Evolutionary conservation across 2,888 invertebrate genomes (phyloP).

Genomic region (Xanthia icteritia): DNA sequence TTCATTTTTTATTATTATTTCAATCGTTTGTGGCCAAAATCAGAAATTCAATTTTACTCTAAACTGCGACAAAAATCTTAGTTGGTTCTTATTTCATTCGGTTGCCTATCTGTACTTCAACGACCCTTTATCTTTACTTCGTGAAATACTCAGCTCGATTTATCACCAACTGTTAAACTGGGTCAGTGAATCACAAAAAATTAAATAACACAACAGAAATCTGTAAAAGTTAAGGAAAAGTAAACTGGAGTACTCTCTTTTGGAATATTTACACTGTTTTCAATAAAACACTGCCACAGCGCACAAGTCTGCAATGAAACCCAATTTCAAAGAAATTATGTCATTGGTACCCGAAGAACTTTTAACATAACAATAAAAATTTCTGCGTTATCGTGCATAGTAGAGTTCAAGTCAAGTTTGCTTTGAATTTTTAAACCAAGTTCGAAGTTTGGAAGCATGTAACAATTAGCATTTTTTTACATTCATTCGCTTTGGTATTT

Average conservation of each 20-base stretch:
- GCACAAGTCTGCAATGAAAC: constrained; percentile 48
- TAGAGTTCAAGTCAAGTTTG: constrained; percentile 44
- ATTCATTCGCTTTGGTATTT: constrained; percentile 49
- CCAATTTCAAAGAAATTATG: constrained; percentile 63
- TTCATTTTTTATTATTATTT: too few relatives aligned
- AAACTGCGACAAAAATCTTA: neutral
- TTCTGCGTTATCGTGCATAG: constrained; percentile 60
- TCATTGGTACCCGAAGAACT: constrained; percentile 58
- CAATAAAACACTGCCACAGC: constrained; percentile 43
- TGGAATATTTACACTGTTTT: constrained; percentile 41
- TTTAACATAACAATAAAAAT: constrained; percentile 68
- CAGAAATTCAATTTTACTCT: neutral
- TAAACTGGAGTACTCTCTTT: constrained; percentile 35
- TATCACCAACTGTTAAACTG: constrained; percentile 20
- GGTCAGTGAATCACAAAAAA: constrained; percentile 40
- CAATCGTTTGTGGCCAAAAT: neutral
- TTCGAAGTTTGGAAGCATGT: constrained; percentile 34
- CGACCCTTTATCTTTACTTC: neutral
- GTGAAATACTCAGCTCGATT: neutral
- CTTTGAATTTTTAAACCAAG: constrained; percentile 56
- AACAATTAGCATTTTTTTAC: constrained; percentile 58
- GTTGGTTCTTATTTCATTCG: neutral
- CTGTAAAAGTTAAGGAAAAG: constrained; percentile 21
- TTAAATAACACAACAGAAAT: constrained; percentile 24
- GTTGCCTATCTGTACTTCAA: neutral